These are phyloP conservation scores for Sternarchorhynchus goeldii DNA, from an alignment of 2,797 vertebrate species.

Conservation along the genomic window DNA sequence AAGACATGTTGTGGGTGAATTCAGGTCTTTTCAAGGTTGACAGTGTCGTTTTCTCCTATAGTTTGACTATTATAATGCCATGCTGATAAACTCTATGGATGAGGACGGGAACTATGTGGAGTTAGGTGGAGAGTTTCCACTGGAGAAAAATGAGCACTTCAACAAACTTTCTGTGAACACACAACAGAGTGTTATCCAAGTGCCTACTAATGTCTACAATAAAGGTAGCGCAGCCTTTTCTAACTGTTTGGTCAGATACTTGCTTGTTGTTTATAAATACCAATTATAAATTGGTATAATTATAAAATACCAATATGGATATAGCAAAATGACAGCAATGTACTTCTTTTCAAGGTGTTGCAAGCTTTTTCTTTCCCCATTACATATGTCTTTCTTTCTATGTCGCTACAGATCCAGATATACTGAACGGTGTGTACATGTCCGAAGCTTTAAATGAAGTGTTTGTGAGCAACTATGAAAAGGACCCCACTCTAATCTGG, in stretches of 20 bases:
- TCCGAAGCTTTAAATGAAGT: conserved; percentile 91
- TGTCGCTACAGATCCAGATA: conserved; percentile 79
- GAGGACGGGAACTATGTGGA: conserved; percentile 81
- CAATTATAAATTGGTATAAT: too few relatives aligned
- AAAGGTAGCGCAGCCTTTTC: conserved; percentile 76
- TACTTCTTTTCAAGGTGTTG: not conserved
- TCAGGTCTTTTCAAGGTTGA: not conserved
- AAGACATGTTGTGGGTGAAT: not conserved
- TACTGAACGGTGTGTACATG: conserved; percentile 93
- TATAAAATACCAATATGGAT: too few relatives aligned
- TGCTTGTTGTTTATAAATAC: too few relatives aligned
- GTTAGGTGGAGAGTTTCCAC: conserved; percentile 86
- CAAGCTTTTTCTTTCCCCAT: not conserved
- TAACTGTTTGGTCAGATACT: too few relatives aligned
- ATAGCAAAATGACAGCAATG: too few relatives aligned
- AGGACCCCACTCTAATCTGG: conserved; percentile 94
- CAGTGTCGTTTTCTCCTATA: conserved; percentile 52
- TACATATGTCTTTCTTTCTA: not conserved
- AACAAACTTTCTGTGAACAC: conserved; percentile 88
- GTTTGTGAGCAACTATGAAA: conserved; percentile 91
- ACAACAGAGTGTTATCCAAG: conserved; percentile 87
- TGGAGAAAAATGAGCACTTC: conserved; percentile 92
- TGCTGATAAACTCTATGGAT: conserved; percentile 85
- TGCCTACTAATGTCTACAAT: conserved; percentile 96
- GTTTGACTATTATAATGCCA: conserved; percentile 94